Evolutionary conservation across 2,113 vertebrate genomes (phyloP), one percentile per base, ranked within the genome.

Genomic region (Lasiurus borealis): DNA sequence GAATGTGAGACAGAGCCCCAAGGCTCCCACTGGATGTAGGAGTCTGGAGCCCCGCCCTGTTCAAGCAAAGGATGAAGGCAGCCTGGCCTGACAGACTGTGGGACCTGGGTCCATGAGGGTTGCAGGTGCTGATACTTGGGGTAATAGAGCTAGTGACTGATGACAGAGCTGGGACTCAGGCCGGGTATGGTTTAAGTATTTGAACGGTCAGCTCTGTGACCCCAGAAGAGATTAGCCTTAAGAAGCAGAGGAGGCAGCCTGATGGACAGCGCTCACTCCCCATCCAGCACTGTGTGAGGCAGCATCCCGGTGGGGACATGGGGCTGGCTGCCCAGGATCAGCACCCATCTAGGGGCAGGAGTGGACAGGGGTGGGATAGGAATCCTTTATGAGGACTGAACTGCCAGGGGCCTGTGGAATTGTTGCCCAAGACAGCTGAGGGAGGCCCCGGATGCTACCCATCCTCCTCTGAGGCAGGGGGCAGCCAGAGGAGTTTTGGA

Each of bases 291-390:
- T 1, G 11, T 2, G 1, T 73, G 54, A 57, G 34, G 21, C 75
- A 36, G 69, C 1, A 2, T 5, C 54, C 78, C 13, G 0, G 6
- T 7, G 8, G 19, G 23, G 27, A 0, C 14, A 12, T 31, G 57
- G 75, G 9, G 6, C 14, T 34, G 34, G 50, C 64, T 71, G 13
- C 6, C 44, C 13, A 21, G 36, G 34, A 29, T 18, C n/a, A 23
- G 71, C 23, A 34, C 73, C 52, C 27, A 12, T 18, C 52, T 50
- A 1, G 29, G 40, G 34, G 8, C 15, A 31, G 57, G 5, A 8
- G 4, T n/a, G 10, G 14, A 5, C 15, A 7, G 27, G 36, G 16
- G 5, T 44, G n/a, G 25, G 23, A 7, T 2, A 5, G 54, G 46
- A 64, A 14, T 46, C 75, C 25, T 76, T 27, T 1, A 3, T 14